Evolutionary conservation across 1,140 invertebrate genomes (phyloP), one percentile per base, ranked within the genome.

Genomic region (Gryon sp.): DNA sequence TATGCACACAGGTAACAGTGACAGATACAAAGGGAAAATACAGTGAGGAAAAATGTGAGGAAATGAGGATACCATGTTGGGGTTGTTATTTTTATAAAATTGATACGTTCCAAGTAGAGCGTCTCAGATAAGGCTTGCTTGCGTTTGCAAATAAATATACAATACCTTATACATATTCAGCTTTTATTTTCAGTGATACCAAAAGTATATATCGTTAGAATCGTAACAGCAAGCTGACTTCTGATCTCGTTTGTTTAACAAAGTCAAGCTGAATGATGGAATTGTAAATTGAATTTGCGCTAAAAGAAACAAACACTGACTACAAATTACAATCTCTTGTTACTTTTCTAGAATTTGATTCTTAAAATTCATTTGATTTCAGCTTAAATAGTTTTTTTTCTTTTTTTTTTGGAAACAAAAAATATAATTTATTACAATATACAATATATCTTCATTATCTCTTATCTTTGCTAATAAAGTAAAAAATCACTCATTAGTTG

Each of bases 21-120:
- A 78, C 65, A 59, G 63, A 69, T 72, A 75, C 46, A 78, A 79
- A 70, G 52, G n/a, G 28, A 68, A 74, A 74, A 77, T 73, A 75
- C 26, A 65, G 38, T 30, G 70, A 60, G 45, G 48, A 63, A 59
- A 70, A 65, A 70, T 68, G 57, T 53, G 68, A 62, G 40, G 52
- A 46, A 63, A 78, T 15, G 57, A 69, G 41, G 32, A 74, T 66
- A 73, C 48, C 53, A 66, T 65, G 78, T 80, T 55, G 69, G 57
- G 82, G 80, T 87, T 84, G 82, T 86, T 84, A 83, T 82, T 84
- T 85, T 82, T 57, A n/a, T n/a, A 77, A 85, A 85, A 82, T 82
- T 82, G 82, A 84, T 84, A 80, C 60, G 66, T 66, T 62, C 46
- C 59, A 68, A 77, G 30, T 66, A 40, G 66, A 72, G 36, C 22